Base-by-base conservation (phyloP, 2,113 vertebrate genomes). In the Hippocampus guttulatus region DNA sequence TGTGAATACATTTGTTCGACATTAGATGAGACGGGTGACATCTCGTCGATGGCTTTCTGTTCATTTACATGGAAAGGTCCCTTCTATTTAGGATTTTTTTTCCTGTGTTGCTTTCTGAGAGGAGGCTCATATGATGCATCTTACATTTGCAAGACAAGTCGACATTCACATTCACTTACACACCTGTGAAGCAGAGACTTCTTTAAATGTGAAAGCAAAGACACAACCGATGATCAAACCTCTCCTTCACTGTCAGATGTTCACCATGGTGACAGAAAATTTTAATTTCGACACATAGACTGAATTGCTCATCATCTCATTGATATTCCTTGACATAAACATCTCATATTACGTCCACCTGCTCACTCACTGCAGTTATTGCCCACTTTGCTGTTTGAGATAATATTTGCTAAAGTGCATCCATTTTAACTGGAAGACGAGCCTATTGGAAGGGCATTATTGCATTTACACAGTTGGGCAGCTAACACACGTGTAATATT, bases 241-340 rank as follows among this genome's bases (percentile, higher is more conserved):
- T 60, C 52, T 66, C 65, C 58, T 80, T 79, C 64, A 25, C 68
- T 75, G 67, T 83, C 78, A 81, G 80, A 66, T 69, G 78, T 80
- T 80, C 77, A 62, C 68, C 9, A 21, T 20, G 41, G 62, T 73
- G 72, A 84, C 72, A 66, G 72, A 52, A 47, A 64, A 78, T 81
- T 87, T 84, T 90, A 83, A 86, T 85, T 78, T 76, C 78, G 81
- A 89, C 75, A 70, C 38, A 83, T 67, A 76, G 68, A 60, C n/a
- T 78, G 41, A 70, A 82, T 80, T 75, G 76, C 82, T 87, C 84
- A 81, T 78, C 71, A 70, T 76, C 81, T 83, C 65, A 90, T 91
- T 91, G 87, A 87, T 82, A 91, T 88, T 88, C 87, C 82, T 69
- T 70, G 75, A 84, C 85, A 83, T 84, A 83, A 86, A 89, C 82